These are phyloP conservation scores for Cuniculus paca DNA, from an alignment of 2,797 vertebrate genomes.

Conservation along the genomic window DNA sequence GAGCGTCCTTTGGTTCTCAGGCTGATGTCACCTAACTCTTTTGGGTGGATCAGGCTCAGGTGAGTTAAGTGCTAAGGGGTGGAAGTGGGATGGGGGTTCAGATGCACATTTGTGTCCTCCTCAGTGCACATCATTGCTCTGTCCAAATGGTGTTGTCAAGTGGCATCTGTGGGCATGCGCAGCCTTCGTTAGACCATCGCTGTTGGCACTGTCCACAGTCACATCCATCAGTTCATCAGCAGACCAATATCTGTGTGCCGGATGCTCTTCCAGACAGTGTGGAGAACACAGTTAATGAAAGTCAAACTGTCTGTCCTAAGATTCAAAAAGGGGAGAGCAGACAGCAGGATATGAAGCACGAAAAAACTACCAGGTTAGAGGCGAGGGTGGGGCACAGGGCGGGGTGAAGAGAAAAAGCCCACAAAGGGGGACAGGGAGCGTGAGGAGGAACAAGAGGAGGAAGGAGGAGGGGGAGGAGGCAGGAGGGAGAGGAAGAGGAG, in stretches of 20 bases:
- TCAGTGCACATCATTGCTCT: not conserved
- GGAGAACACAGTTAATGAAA: too few relatives aligned
- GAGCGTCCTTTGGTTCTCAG: not conserved
- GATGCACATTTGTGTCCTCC: not conserved
- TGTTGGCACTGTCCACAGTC: not conserved
- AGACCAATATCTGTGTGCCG: not conserved
- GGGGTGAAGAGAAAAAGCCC: not conserved
- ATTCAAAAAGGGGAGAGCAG: not conserved
- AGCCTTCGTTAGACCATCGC: not conserved
- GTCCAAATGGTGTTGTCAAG: too few relatives aligned
- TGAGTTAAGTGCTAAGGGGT: not conserved
- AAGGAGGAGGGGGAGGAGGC: not conserved
- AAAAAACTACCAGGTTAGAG: not conserved
- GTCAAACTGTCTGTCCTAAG: not conserved
- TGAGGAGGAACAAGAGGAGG: too few relatives aligned
- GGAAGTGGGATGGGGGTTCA: not conserved
- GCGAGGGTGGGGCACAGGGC: not conserved
- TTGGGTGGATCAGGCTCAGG: not conserved
- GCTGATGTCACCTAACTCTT: not conserved
- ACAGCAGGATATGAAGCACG: not conserved
- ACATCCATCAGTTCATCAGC: accelerated
- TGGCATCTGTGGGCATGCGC: accelerated
- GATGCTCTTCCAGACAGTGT: not conserved
- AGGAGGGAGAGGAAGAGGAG: too few relatives aligned
- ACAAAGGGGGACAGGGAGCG: accelerated